phyloP scores from a whole-genome alignment of 1,140 invertebrate species.

The Pseudomyrmex sp. region DNA sequence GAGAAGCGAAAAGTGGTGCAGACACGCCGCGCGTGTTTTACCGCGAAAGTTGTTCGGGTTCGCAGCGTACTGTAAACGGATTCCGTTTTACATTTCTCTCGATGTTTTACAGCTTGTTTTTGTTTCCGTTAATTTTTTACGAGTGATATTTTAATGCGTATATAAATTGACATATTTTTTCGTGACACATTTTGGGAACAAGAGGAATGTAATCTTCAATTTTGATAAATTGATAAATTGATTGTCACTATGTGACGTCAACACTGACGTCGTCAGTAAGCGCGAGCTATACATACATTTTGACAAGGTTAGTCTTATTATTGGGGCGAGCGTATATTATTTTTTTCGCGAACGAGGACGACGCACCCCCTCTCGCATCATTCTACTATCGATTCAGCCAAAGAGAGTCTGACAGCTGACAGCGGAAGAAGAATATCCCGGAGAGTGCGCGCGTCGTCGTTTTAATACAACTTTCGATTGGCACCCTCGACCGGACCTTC shows the following conservation, averaged over 20 bases:
- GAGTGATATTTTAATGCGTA: neutral
- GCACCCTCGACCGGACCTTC: conserved; percentile 77
- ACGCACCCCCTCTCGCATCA: conserved; percentile 7
- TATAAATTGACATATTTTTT: neutral
- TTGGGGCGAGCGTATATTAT: conserved; percentile 14
- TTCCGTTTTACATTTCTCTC: neutral
- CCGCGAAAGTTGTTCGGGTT: neutral
- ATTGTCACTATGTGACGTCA: neutral
- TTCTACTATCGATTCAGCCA: conserved; percentile 44
- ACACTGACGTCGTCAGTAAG: neutral
- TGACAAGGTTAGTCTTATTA: conserved; percentile 21
- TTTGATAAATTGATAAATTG: neutral
- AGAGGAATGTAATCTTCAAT: too few relatives aligned
- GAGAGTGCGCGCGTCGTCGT: conserved; percentile 67
- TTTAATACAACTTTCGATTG: conserved; percentile 82
- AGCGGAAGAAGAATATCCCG: conserved; percentile 69
- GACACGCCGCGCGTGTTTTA: neutral
- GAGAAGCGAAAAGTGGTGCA: conserved; percentile 1
- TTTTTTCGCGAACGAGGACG: neutral
- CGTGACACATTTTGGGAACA: too few relatives aligned
- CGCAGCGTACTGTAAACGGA: conserved; percentile 1
- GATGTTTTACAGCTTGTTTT: too few relatives aligned
- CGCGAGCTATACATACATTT: conserved; percentile 15
- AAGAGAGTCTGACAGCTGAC: conserved; percentile 63
- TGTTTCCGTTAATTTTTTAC: neutral